These are phyloP conservation scores for Aurelia sp. DNA, from an alignment of 30 jellyfish, hydroid and myxozoan genomes.

Conservation along the genomic window DNA sequence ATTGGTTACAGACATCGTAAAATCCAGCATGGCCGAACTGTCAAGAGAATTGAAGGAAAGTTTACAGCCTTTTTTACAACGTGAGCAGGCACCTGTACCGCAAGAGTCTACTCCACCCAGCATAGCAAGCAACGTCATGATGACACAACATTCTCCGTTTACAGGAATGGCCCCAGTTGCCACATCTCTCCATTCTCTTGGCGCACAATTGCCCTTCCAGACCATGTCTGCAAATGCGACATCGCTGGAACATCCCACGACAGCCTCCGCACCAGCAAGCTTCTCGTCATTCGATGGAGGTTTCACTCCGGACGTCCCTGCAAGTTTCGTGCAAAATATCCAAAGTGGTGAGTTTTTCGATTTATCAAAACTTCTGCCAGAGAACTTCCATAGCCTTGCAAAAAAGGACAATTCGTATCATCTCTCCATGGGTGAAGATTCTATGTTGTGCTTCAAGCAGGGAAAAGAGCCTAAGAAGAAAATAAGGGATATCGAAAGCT, in stretches of 20 bases:
- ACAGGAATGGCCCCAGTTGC: background rate
- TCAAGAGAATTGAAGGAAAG: background rate
- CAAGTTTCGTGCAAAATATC: background rate
- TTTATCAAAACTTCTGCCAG: background rate
- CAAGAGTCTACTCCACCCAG: background rate
- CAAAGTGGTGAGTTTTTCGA: conserved; percentile 19
- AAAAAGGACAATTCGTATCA: background rate
- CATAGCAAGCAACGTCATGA: background rate
- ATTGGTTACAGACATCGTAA: background rate
- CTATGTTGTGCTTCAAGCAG: background rate
- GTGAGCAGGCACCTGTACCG: background rate
- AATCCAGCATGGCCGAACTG: background rate
- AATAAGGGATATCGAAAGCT: background rate
- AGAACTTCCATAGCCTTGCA: background rate
- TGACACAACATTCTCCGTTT: background rate
- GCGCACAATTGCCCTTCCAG: background rate
- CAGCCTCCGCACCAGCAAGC: background rate
- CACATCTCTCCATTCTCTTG: background rate
- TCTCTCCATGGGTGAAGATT: conserved; percentile 7
- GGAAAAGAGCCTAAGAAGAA: background rate
- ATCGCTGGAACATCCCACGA: background rate
- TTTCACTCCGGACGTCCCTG: conserved; percentile 13
- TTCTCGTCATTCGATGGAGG: conserved; percentile 1
- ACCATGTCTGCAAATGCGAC: background rate
- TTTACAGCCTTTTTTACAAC: background rate